Base-by-base conservation (phyloP, 23 tunicate genomes). In the Halocynthia aurantium region DNA sequence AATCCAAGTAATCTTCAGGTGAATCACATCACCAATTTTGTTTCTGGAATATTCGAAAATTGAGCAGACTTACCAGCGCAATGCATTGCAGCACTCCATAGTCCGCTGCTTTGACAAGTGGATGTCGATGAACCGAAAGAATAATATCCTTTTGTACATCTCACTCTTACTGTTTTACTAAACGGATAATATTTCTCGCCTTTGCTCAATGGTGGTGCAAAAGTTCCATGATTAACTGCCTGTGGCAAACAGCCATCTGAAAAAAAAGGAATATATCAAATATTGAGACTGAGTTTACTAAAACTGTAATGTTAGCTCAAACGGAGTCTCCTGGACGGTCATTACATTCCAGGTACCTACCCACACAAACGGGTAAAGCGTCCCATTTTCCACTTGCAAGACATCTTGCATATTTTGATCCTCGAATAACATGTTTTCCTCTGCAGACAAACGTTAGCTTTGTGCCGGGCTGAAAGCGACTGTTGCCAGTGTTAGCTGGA, bases 341-440 rank as follows among this genome's bases (percentile, higher is more conserved):
- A n/a, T n/a, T 9, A 67, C 22, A 18, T 44, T 67, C 10, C 19
- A 67, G 58, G 7, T 50, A 70, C 76, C 56, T 15, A 74, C 78
- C 61, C n/a, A 74, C 10, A n/a, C 78, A 74, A 53, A 54, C 64
- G 10, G 78, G 78, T 22, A 74, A 13, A 13, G 65, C 62, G 31
- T 74, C 57, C 78, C 78, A 74, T 54, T 74, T 19, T 74, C 78
- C 78, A n/a, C 56, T 74, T 13, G 5, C 78, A n/a, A n/a, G 62
- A 54, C 78, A 74, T 8, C 31, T 12, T 8, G 78, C 56, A 49
- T 53, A 74, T 54, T 54, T 44, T 19, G 65, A 54, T 54, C 78
- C 78, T 62, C 13, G 19, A 17, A 74, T 53, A 22, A 54, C 56
- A 17, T 22, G 18, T 53, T 64, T 64, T 10, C 56, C 61, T 17